Evolutionary conservation across 2,888 invertebrate species (phyloP), one percentile per base, ranked within the genome.

Genomic region (Melieria picta): DNA sequence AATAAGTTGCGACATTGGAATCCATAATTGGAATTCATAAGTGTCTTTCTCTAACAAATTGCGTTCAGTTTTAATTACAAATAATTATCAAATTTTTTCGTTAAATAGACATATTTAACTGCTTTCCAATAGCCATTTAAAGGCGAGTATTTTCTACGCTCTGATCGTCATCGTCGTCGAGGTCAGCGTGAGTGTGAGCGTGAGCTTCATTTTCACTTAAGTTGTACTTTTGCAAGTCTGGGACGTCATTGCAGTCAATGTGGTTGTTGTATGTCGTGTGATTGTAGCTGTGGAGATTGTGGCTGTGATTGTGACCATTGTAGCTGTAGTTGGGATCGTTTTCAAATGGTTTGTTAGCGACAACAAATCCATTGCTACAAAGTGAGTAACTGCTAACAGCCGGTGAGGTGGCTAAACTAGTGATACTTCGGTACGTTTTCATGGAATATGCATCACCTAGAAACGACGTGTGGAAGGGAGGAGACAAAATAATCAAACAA

Each of bases 361-460:
- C 79, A 81, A 83, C 83, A 78, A 81, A 85, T 72, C 84, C 82
- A 79, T 84, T 85, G 82, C 86, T 86, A 82, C 83, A 83, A 63
- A 86, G 78, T 72, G 87, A 86, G 79, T 84, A 82, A 80, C 82
- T 84, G 81, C 87, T 87, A 76, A 84, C 83, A 74, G 87, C 87
- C 78, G 85, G 81, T 74, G 87, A 87, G 75, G 87, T 87, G 77
- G 87, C 86, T 84, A 87, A 85, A 81, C 87, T 87, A 83, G 87
- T 87, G 78, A 83, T 83, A 83, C 87, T 87, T 82, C 85, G 85
- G 84, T 84, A 87, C 65, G 86, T 87, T 86, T 85, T 85, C 84
- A 87, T 84, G 79, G 86, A 86, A 82, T 85, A 84, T 80, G 86
- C 86, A 80, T 86, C 86, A 83, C 85, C 86, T 86, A 83, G 73